Evolutionary conservation across 1,140 invertebrate genomes (phyloP).

Genomic region (Zaprionus ornatus): DNA sequence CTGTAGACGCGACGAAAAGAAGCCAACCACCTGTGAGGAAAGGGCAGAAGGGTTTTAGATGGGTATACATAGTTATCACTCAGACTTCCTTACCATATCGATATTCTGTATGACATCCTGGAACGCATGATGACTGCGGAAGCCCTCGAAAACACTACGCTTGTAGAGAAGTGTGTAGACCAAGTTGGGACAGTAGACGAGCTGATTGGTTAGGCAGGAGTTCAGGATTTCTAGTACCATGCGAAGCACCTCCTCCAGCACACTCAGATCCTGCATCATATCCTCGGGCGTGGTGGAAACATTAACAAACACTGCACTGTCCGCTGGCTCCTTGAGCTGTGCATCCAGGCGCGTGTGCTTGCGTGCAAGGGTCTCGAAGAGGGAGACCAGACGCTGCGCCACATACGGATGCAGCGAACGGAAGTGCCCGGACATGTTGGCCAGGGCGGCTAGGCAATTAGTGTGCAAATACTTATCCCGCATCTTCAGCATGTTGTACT

Average conservation of each 20-base stretch:
- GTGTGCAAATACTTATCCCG: constrained; percentile 98
- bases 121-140: constrained; percentile 94
- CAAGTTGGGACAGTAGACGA: constrained; percentile 96
- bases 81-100: constrained; percentile 89
- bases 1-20: constrained; percentile 91
- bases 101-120: constrained; percentile 99
- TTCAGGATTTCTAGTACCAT: constrained; percentile 99
- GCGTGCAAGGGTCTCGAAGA: constrained; percentile 95
- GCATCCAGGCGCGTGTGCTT: constrained; percentile 88
- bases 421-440: constrained; percentile 99
- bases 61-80: neutral
- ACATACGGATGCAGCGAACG: constrained; percentile 97
- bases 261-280: constrained; percentile 93
- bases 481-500: constrained; percentile 99
- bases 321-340: constrained; percentile 78
- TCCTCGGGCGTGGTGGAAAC: constrained; percentile 81
- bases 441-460: constrained; percentile 98
- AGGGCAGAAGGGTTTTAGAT: too few relatives aligned
- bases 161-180: constrained; percentile 98
- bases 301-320: constrained; percentile 75
- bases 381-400: constrained; percentile 94
- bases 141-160: constrained; percentile 94
- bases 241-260: constrained; percentile 98
- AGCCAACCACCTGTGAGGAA: constrained; percentile 90
- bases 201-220: constrained; percentile 94